phyloP scores from a whole-genome alignment of 2,888 invertebrate species.

The Agrochola macilenta region DNA sequence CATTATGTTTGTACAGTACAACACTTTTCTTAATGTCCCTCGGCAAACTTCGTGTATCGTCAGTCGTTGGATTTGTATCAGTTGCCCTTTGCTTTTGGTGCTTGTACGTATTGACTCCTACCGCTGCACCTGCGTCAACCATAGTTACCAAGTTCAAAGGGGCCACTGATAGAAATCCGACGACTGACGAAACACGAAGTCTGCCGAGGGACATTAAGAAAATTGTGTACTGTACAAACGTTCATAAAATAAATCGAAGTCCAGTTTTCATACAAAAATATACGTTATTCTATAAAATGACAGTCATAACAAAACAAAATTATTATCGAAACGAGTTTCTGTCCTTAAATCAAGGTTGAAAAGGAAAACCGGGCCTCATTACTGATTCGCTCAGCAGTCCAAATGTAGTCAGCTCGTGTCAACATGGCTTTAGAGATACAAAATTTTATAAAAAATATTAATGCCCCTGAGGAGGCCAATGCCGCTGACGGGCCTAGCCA shows the following conservation, averaged over 20 bases:
- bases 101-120: too few relatives aligned
- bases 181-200: too few relatives aligned
- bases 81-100: too few relatives aligned
- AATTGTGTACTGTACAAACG: neutral
- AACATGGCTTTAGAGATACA: slow-evolving; percentile 37
- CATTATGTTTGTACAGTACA: too few relatives aligned
- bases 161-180: too few relatives aligned
- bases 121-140: too few relatives aligned
- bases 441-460: slow-evolving; percentile 48
- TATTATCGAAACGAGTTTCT: slow-evolving; percentile 6
- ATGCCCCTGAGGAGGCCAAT: slow-evolving; percentile 27
- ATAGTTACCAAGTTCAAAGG: too few relatives aligned
- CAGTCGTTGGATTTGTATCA: too few relatives aligned
- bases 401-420: slow-evolving; percentile 39
- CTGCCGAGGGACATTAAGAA: too few relatives aligned
- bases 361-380: slow-evolving; percentile 46
- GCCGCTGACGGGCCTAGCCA: slow-evolving; percentile 47
- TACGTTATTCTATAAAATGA: neutral
- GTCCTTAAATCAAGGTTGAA: slow-evolving; percentile 20
- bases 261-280: neutral
- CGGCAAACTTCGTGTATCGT: too few relatives aligned
- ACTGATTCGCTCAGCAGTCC: slow-evolving; percentile 36
- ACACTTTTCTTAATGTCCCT: too few relatives aligned
- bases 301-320: slow-evolving; percentile 5
- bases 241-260: neutral